Evolutionary conservation across 2,113 vertebrate species (phyloP).

Genomic region (Alces alces): DNA sequence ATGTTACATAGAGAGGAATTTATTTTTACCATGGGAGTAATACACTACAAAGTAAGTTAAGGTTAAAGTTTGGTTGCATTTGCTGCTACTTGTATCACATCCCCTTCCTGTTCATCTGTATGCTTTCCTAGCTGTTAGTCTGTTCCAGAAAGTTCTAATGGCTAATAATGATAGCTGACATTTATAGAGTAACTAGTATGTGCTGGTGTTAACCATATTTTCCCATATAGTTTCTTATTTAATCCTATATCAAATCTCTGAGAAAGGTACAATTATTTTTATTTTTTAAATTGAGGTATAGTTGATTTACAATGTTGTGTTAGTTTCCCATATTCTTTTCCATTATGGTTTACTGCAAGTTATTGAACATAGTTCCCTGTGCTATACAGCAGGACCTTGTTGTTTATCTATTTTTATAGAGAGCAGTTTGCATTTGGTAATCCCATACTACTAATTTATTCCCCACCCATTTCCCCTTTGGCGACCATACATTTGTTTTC

Average conservation of each 20-base stretch:
- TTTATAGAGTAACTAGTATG: neutral
- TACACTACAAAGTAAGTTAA: neutral
- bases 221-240: neutral
- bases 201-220: neutral
- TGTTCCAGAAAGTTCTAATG: conserved; percentile 4
- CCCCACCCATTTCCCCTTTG: neutral
- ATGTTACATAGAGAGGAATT: neutral
- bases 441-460: neutral
- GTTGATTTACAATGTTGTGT: neutral
- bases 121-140: neutral
- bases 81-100: neutral
- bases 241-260: neutral
- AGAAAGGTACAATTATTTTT: neutral
- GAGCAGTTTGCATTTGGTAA: neutral
- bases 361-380: neutral
- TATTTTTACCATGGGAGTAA: neutral
- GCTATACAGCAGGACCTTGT: neutral
- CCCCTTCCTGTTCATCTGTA: neutral
- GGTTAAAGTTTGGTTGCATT: neutral
- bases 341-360: neutral
- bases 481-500: neutral
- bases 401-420: neutral
- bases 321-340: neutral
- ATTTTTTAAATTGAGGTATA: neutral
- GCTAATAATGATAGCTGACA: neutral